Percentiles rank a stretch among this genome's conserved stretches.
Conservation (phyloP, 2,113 vertebrate genomes). For the Athene cunicularia region DNA sequence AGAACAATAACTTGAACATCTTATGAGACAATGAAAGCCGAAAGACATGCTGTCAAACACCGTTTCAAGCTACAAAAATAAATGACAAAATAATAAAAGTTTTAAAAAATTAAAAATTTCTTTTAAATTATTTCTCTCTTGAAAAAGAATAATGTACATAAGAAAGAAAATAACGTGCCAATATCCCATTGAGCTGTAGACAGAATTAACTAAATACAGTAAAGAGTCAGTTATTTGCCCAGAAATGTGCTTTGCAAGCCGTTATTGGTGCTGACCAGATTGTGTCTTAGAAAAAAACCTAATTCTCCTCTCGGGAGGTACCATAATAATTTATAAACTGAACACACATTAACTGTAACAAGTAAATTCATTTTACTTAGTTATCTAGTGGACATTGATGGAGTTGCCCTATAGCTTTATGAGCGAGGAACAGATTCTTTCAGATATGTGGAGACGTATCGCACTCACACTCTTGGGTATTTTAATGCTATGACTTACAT, state of each 20-base stretch:
- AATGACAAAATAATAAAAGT: background rate
- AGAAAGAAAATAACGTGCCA: background rate
- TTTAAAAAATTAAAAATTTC: background rate
- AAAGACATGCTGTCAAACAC: background rate
- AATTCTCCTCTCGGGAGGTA: background rate
- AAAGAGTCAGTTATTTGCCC: background rate
- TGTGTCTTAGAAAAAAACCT: background rate
- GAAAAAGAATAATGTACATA: background rate
- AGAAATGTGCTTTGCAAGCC: background rate
- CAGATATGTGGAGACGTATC: background rate
- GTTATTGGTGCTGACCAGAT: background rate
- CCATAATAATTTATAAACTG: background rate
- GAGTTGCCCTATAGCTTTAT: background rate
- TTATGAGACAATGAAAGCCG: background rate
- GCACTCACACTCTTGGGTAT: background rate
- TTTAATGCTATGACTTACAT: background rate
- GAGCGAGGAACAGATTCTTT: background rate
- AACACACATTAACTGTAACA: background rate
- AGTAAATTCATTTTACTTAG: background rate
- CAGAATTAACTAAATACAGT: background rate
- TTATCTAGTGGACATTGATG: background rate
- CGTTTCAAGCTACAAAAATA: background rate
- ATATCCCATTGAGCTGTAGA: background rate
- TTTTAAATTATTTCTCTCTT: background rate
- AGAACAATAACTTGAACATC: background rate